Conservation (phyloP, 2,113 vertebrate genomes). For the Prochilodus magdalenae region DNA sequence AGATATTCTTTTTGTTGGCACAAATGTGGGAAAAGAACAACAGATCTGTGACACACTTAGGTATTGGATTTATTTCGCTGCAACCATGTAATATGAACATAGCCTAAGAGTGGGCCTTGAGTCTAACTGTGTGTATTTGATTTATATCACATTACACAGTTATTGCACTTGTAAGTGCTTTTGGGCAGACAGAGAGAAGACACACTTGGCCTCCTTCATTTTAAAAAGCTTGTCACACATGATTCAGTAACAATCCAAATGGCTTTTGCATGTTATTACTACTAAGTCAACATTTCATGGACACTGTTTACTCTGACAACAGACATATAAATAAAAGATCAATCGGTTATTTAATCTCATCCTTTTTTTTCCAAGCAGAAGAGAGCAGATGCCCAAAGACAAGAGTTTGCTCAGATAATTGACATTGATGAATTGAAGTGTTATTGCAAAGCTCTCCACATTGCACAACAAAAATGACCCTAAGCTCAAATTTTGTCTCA, state of each 20-base stretch:
- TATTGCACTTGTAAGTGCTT: background rate
- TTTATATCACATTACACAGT: background rate
- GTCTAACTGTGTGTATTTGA: background rate
- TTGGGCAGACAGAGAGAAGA: background rate
- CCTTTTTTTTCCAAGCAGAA: background rate
- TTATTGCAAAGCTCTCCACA: background rate
- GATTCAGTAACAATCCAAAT: background rate
- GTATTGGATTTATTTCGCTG: background rate
- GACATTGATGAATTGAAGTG: background rate
- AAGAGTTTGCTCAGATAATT: conserved; percentile 17
- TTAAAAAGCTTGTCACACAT: background rate
- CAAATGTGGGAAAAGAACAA: background rate
- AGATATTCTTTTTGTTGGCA: background rate
- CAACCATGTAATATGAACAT: background rate
- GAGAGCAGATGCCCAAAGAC: background rate
- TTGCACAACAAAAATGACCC: background rate
- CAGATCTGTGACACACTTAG: background rate
- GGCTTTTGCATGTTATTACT: background rate
- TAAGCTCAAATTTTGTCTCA: background rate
- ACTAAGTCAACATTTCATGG: background rate
- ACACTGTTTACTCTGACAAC: background rate
- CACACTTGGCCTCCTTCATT: background rate
- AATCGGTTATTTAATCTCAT: background rate
- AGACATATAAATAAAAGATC: background rate
- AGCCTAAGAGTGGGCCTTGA: background rate